phyloP scores from a whole-genome alignment of 2,888 invertebrate genomes.

The Peribatodes rhomboidaria region DNA sequence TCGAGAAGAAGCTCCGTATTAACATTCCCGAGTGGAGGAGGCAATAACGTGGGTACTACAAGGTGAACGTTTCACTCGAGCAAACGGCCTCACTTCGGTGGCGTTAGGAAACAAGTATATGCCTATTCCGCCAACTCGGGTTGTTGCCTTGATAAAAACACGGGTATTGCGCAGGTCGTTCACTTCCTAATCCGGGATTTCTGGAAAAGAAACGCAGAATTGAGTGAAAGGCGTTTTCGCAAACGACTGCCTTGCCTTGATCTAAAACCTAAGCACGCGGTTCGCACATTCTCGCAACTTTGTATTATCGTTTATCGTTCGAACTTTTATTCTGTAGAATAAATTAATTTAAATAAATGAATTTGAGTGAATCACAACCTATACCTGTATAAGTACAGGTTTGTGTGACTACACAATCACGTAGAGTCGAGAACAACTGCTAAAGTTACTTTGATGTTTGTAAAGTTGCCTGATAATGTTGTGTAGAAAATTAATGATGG shows the following conservation, averaged over 20 bases:
- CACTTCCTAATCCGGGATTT: slow-evolving; percentile 49
- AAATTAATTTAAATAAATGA: background rate
- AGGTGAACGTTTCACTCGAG: slow-evolving; percentile 68
- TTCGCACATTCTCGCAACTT: background rate
- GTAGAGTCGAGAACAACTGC: background rate
- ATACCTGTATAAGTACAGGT: too few species aligned
- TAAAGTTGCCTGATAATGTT: background rate
- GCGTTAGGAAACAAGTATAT: slow-evolving; percentile 55
- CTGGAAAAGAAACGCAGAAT: slow-evolving; percentile 44
- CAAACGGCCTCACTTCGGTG: slow-evolving; percentile 61
- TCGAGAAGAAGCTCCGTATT: slow-evolving; percentile 64
- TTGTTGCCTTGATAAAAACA: slow-evolving; percentile 40
- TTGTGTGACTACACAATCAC: background rate
- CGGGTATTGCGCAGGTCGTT: slow-evolving; percentile 45
- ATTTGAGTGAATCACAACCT: background rate
- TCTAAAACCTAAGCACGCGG: slow-evolving; percentile 37
- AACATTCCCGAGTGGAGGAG: slow-evolving; percentile 67
- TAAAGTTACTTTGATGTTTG: background rate
- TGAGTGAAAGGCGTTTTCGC: slow-evolving; percentile 48
- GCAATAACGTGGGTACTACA: slow-evolving; percentile 74
- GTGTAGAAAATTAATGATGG: slow-evolving; percentile 7
- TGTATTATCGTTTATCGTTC: background rate
- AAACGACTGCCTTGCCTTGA: slow-evolving; percentile 43
- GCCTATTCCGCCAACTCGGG: slow-evolving; percentile 39
- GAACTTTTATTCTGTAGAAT: too few species aligned